A percentile compares a stretch with the other conserved stretches of the same genome.
Conservation (phyloP, 2,888 invertebrate genomes). For the Atrina japonica region DNA sequence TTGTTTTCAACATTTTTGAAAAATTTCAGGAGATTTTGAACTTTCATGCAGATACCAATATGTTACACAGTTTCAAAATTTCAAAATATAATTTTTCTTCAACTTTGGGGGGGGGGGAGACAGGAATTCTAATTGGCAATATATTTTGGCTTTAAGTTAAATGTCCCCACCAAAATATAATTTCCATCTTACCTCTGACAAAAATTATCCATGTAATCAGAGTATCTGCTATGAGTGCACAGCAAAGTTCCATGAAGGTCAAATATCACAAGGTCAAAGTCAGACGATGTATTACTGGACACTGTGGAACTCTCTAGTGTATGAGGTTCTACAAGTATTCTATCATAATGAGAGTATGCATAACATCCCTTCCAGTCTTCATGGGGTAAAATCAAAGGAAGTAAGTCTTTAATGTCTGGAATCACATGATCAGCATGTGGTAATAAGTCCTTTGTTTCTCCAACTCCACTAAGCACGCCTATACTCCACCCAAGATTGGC, state of each 20-base stretch:
- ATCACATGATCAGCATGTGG: slow-evolving; percentile 74
- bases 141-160: no score
- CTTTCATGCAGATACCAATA: no score
- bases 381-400: slow-evolving; percentile 73
- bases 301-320: slow-evolving; percentile 42
- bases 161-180: no score
- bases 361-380: slow-evolving; percentile 71
- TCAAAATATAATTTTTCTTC: no score
- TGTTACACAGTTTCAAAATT: no score
- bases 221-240: slow-evolving; percentile 81
- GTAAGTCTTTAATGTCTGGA: slow-evolving; percentile 72
- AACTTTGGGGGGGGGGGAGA: no score
- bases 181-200: slow-evolving; percentile 70
- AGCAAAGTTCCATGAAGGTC: slow-evolving; percentile 82
- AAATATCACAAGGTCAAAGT: slow-evolving; percentile 79
- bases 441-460: slow-evolving; percentile 66
- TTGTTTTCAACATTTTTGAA: no score
- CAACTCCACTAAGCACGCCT: slow-evolving; percentile 81
- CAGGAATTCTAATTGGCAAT: no score
- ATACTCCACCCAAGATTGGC: slow-evolving; percentile 80
- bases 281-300: background rate
- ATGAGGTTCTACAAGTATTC: slow-evolving; percentile 65
- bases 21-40: no score
- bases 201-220: slow-evolving; percentile 79
- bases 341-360: slow-evolving; percentile 63